Evolutionary conservation across 2,113 vertebrate genomes (phyloP), one percentile per base, ranked within the genome.

Genomic region (Brachypteracias leptosomus): DNA sequence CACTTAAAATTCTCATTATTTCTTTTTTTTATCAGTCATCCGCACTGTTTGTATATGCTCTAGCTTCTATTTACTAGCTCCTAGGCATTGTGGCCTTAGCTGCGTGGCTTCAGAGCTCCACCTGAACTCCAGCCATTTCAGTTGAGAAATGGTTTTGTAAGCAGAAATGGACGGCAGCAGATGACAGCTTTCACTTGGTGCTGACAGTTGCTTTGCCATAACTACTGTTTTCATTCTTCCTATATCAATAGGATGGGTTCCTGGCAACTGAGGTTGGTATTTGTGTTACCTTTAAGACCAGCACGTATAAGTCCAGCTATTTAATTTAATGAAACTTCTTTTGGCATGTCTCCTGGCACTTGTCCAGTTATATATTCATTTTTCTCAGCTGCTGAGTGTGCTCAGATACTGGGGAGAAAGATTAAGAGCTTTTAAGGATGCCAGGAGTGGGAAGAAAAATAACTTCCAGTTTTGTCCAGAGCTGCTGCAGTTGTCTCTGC

Each of bases 171-270:
- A 78, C 16, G 9, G 85, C 81, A 81, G 83, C 90, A 95, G 84
- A 93, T 87, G 89, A 94, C 76, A 82, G 40, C 61, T 74, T 96
- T 89, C 66, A 42, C 47, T 92, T 89, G 71, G 24, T 93, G 78
- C 84, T 76, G 75, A 91, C 87, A 84, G 89, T 97, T 97, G 89
- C 82, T 90, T 96, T 86, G 40, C 75, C 68, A 35, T 98, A 98
- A 98, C 98, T 97, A 97, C 70, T 97, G 89, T 97, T 98, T 98
- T 96, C 76, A 63, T 68, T 97, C 82, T 95, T 97, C 93, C 92
- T 79, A 13, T 98, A 95, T 87, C 96, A 92, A 88, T 95, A 95
- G 95, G 86, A 94, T 96, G 97, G 78, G 94, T 51, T 96, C 87
- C 78, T 96, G 92, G 80, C 95, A 77, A 93, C 93, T 65, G 74